Conservation (phyloP, 2,113 vertebrate species). For the Onychostruthus taczanowskii region DNA sequence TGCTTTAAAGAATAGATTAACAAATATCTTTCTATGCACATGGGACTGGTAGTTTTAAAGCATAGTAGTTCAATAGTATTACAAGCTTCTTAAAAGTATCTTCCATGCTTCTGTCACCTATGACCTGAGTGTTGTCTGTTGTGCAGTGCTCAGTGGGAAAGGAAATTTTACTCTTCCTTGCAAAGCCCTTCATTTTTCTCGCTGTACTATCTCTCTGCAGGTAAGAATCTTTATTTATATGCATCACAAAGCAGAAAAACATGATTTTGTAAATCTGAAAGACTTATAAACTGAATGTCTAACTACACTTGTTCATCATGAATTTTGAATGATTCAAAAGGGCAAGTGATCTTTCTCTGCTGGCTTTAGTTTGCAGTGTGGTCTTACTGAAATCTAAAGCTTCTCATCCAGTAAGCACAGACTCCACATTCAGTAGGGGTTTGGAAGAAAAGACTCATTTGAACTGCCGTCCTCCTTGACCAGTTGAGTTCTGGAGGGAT, state of each 20-base stretch:
- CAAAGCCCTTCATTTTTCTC: neutral
- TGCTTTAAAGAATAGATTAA: neutral
- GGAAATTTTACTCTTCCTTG: neutral
- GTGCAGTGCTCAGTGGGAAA: neutral
- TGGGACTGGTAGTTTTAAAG: neutral
- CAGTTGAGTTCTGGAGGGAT: neutral
- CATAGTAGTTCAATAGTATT: neutral
- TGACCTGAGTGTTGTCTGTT: neutral
- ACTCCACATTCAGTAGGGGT: neutral
- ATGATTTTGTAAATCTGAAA: neutral
- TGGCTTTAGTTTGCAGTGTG: neutral
- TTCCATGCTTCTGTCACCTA: neutral
- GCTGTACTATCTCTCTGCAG: neutral
- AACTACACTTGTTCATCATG: neutral
- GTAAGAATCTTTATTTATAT: neutral
- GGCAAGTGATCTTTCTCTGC: neutral
- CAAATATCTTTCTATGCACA: neutral
- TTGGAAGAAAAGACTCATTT: neutral
- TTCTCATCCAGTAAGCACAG: neutral
- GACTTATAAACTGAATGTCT: neutral
- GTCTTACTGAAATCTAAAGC: neutral
- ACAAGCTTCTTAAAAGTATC: neutral
- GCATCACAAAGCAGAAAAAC: neutral
- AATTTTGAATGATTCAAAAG: neutral
- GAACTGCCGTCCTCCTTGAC: neutral